Conservation (phyloP, 2,888 invertebrate genomes). For the Chaitophorus viminalis region DNA sequence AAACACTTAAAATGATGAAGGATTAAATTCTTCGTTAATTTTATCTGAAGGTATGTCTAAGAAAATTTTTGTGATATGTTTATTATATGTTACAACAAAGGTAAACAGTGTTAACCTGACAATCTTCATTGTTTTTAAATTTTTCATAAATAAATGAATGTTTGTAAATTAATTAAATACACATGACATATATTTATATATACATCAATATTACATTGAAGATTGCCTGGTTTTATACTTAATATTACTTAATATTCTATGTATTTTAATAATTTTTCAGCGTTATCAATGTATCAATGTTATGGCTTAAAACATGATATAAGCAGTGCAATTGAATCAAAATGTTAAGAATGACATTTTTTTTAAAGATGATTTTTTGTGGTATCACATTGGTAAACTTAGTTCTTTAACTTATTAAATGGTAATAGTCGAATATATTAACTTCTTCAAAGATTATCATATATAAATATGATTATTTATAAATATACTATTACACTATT, state of each 20-base stretch:
- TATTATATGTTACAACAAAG: not conserved
- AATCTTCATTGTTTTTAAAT: slow-evolving; percentile 42
- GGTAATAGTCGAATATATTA: not conserved
- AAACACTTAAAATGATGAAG: slow-evolving; percentile 29
- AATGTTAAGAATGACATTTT: not conserved
- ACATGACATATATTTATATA: not conserved
- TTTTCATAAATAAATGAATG: not conserved
- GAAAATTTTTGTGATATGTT: slow-evolving; percentile 33
- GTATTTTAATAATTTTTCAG: slow-evolving; percentile 52
- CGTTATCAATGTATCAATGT: slow-evolving; percentile 21
- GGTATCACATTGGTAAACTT: not conserved
- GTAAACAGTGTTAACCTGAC: slow-evolving; percentile 18
- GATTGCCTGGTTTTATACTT: slow-evolving; percentile 46
- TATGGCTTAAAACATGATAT: not conserved
- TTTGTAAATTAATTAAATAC: not conserved
- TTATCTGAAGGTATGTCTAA: slow-evolving; percentile 43
- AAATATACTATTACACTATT: not conserved
- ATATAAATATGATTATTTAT: not conserved
- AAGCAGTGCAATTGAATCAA: slow-evolving; percentile 18
- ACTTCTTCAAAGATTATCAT: too few relatives aligned
- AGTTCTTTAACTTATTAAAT: not conserved
- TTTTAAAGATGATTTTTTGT: not conserved
- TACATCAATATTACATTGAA: slow-evolving; percentile 14
- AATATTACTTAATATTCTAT: slow-evolving; percentile 38
- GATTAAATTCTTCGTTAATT: slow-evolving; percentile 33